phyloP scores from a whole-genome alignment of 1,140 invertebrate genomes.

The Mactra quadrangularis region DNA sequence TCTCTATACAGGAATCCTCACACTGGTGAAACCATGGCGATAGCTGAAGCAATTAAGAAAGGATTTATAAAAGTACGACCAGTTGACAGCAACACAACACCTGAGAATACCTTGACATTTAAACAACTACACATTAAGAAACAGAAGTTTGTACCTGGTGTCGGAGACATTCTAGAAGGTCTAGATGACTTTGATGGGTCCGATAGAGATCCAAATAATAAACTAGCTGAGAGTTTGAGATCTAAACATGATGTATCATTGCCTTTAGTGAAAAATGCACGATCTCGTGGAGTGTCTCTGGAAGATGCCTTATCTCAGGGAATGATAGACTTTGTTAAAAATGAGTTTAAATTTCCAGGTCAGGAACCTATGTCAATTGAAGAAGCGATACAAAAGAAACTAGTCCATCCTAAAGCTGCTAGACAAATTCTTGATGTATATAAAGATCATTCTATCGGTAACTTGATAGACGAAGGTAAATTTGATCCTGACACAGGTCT shows the following conservation, averaged over 20 bases:
- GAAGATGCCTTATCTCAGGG: constrained; percentile 91
- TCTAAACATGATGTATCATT: constrained; percentile 61
- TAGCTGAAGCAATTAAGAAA: constrained; percentile 85
- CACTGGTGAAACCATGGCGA: constrained; percentile 81
- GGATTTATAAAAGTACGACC: constrained; percentile 84
- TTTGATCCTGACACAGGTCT: constrained; percentile 88
- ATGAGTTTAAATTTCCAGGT: constrained; percentile 79
- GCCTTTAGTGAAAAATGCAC: constrained; percentile 79
- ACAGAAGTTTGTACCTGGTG: constrained; percentile 85
- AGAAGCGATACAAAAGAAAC: constrained; percentile 92
- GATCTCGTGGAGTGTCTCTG: constrained; percentile 87
- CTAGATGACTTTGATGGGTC: constrained; percentile 83
- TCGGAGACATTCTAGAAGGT: constrained; percentile 91
- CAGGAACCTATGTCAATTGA: constrained; percentile 88
- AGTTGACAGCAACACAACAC: constrained; percentile 65
- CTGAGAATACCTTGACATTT: constrained; percentile 89
- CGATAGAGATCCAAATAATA: constrained; percentile 84
- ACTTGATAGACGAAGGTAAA: constrained; percentile 89
- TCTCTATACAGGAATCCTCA: constrained; percentile 78
- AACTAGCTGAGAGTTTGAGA: constrained; percentile 39
- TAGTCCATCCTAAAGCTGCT: constrained; percentile 94
- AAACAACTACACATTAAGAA: constrained; percentile 78
- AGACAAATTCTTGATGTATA: constrained; percentile 77
- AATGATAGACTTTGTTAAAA: constrained; percentile 85
- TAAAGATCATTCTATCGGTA: constrained; percentile 71